Evolutionary conservation across 2,888 invertebrate genomes (phyloP).

Genomic region (Pyralis farinalis): DNA sequence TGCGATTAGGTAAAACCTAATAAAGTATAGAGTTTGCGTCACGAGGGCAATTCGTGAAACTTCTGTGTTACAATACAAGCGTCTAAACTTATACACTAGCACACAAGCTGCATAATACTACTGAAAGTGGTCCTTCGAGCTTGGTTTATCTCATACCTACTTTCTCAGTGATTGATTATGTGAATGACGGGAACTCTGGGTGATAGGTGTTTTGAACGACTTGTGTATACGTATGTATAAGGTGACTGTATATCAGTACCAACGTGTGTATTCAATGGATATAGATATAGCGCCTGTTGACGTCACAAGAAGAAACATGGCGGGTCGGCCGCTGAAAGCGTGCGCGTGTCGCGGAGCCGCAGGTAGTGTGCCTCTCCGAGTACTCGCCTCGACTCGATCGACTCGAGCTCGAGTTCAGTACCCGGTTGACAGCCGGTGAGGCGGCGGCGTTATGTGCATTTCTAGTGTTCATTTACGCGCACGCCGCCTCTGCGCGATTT

Average conservation of each 20-base stretch:
- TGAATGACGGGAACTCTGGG: no score
- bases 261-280: conserved; percentile 1
- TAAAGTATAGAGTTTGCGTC: no score
- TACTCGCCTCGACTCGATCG: conserved; percentile 40
- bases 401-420: conserved; percentile 69
- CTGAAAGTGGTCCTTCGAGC: no score
- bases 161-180: no score
- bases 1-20: no score
- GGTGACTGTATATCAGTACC: conserved; percentile 8
- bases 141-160: no score
- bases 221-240: conserved; percentile 1
- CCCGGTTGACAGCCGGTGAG: conserved; percentile 78
- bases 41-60: no score
- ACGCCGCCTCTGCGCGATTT: conserved; percentile 76
- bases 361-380: conserved; percentile 40
- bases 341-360: conserved; percentile 48
- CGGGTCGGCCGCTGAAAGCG: conserved; percentile 50
- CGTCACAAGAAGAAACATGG: conserved; percentile 69
- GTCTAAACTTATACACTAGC: no score
- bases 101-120: no score
- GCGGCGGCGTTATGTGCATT: conserved; percentile 64
- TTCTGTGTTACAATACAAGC: no score
- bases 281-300: conserved; percentile 33
- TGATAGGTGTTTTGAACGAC: no score
- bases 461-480: conserved; percentile 46